These are phyloP conservation scores for Drosophila eohydei DNA, from an alignment of 2,888 invertebrate species.

Conservation along the genomic window DNA sequence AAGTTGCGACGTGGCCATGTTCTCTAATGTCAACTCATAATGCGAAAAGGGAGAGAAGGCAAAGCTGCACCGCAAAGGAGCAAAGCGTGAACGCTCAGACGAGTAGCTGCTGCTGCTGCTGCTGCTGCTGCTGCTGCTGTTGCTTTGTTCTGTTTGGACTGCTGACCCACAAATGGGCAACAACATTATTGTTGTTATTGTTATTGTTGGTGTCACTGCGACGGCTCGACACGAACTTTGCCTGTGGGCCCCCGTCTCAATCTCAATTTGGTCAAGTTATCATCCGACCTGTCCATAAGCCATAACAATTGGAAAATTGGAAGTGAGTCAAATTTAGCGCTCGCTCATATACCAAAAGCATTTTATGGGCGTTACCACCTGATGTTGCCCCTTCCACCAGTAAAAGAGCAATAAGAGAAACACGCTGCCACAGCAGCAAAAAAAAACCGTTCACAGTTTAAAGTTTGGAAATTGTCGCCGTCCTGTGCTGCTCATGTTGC, in stretches of 20 bases:
- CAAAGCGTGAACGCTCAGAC: slow-evolving; percentile 1
- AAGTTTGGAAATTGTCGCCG: slow-evolving; percentile 61
- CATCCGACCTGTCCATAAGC: slow-evolving; percentile 36
- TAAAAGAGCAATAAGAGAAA: neutral
- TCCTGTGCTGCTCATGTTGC: slow-evolving; percentile 50
- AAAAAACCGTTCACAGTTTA: slow-evolving; percentile 37
- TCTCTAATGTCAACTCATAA: slow-evolving; percentile 81
- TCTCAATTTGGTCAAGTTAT: slow-evolving; percentile 67
- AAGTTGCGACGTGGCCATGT: slow-evolving; percentile 73
- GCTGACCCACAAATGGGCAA: slow-evolving; percentile 63
- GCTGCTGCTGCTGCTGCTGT: slow-evolving; percentile 7
- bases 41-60: slow-evolving; percentile 36
- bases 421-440: slow-evolving; percentile 1
- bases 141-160: slow-evolving; percentile 29
- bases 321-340: slow-evolving; percentile 45
- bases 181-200: slow-evolving; percentile 30
- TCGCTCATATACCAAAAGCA: slow-evolving; percentile 43
- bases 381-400: slow-evolving; percentile 26
- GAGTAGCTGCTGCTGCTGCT: slow-evolving; percentile 4
- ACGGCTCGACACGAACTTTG: slow-evolving; percentile 68
- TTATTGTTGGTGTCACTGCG: slow-evolving; percentile 59
- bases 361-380: slow-evolving; percentile 68
- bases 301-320: slow-evolving; percentile 66
- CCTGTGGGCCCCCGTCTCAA: slow-evolving; percentile 39
- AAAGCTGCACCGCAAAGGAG: neutral